Evolutionary conservation across 2,888 invertebrate genomes (phyloP), one percentile per base, ranked within the genome.

Genomic region (Adelphocoris suturalis): DNA sequence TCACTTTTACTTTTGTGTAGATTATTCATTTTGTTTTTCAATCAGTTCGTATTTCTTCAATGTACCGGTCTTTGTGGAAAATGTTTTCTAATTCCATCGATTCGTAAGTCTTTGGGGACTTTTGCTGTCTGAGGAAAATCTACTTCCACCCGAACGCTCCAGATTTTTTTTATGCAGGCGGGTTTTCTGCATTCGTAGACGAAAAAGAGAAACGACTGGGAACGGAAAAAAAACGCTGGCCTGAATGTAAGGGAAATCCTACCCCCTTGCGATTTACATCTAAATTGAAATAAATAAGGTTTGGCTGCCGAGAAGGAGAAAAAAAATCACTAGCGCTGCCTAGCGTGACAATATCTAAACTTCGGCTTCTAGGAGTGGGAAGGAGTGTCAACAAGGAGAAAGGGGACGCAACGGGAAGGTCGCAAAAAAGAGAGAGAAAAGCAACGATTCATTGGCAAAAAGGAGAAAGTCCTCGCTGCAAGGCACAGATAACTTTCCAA

Each of bases 401-500:
- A 81, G 46, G 23, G n/a, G n/a, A n/a, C n/a, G 37, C 37, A 37
- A 37, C 37, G 37, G 37, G 37, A 82, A 47, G 52, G 52, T n/a
- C 5, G 68, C 19, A 68, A 13, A 23, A 19, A 68, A n/a, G n/a
- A 57, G 23, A 13, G 68, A 9, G 23, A 68, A 68, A 19, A 68
- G 68, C 68, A 5, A 9, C 68, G 68, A 68, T 48, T 48, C 46
- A 80, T 48, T 82, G 82, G 14, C 48, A 52, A 82, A 48, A 48
- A 82, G 52, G 52, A 52, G 13, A 52, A 27, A 82, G 82, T 27
- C 47, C 48, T 68, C 37, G 27, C 82, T 82, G 82, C 48, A 52
- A 82, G 82, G 82, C 52, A 48, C 82, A 48, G 82, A 82, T 82
- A 82, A 82, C 82, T 82, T 82, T 52, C 48, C 82, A 82, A 82